Percentiles rank a stretch among this genome's conserved stretches.
Conservation (phyloP, 1,140 invertebrate genomes). For the Drosophila micromelanica region DNA sequence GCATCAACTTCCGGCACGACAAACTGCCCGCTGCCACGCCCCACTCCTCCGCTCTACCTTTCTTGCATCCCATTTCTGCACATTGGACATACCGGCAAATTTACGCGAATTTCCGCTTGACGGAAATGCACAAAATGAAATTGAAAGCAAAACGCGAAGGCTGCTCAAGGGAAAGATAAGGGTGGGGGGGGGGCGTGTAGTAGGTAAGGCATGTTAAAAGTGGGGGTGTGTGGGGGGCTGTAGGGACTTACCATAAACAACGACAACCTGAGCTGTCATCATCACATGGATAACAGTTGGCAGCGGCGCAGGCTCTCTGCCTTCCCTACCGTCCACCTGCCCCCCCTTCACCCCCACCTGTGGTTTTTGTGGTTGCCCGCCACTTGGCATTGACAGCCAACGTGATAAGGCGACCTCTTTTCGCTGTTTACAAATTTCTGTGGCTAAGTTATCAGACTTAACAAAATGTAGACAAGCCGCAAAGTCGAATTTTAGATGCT, state of each 20-base stretch:
- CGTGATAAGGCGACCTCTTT: constrained; percentile 39
- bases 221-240: no score
- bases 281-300: constrained; percentile 33
- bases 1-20: constrained; percentile 73
- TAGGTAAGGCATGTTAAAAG: no score
- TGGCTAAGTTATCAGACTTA: constrained; percentile 14
- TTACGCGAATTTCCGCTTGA: constrained; percentile 80
- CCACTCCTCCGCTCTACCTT: no score
- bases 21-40: constrained; percentile 12
- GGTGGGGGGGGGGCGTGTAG: no score
- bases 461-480: neutral
- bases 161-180: no score
- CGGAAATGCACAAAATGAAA: constrained; percentile 82
- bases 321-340: neutral
- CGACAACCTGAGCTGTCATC: constrained; percentile 48
- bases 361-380: constrained; percentile 20
- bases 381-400: constrained; percentile 40
- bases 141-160: constrained; percentile 43
- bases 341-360: neutral
- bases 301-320: neutral
- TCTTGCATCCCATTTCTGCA: neutral
- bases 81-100: constrained; percentile 74
- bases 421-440: constrained; percentile 40
- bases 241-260: constrained; percentile 8
- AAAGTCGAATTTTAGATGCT: neutral